These are phyloP conservation scores for Polymixis lichenea DNA, from an alignment of 2,888 invertebrate genomes.

Conservation along the genomic window DNA sequence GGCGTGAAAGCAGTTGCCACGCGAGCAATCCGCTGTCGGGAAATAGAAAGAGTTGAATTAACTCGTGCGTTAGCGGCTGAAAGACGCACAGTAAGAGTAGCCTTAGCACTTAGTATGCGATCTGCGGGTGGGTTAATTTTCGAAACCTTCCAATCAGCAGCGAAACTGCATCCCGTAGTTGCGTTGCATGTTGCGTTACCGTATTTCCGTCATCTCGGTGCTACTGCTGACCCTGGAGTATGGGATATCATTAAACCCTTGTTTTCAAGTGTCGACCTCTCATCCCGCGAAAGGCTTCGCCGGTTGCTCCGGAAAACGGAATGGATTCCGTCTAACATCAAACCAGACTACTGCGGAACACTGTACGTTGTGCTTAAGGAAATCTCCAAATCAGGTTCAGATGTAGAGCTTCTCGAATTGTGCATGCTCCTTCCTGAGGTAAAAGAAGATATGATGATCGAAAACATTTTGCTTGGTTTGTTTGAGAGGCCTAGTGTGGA, in stretches of 20 bases:
- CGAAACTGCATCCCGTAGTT: conserved; percentile 45
- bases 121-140: conserved; percentile 4
- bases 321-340: conserved; percentile 69
- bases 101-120: conserved; percentile 68
- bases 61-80: conserved; percentile 68
- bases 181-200: conserved; percentile 72
- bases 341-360: conserved; percentile 72
- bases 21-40: conserved; percentile 69
- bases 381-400: conserved; percentile 49
- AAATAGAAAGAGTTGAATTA: conserved; percentile 58
- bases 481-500: conserved; percentile 41
- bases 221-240: conserved; percentile 63
- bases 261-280: conserved; percentile 68
- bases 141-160: conserved; percentile 41
- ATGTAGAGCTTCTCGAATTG: conserved; percentile 65
- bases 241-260: conserved; percentile 75
- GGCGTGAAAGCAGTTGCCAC: conserved; percentile 80
- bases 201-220: conserved; percentile 62
- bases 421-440: conserved; percentile 67
- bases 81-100: conserved; percentile 71
- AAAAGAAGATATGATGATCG: conserved; percentile 61
- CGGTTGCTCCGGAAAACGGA: conserved; percentile 50
- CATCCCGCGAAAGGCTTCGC: conserved; percentile 47
- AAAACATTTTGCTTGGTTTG: conserved; percentile 59
- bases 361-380: conserved; percentile 67